Conservation (phyloP, 1,140 invertebrate genomes). For the Tetraneura akinire region DNA sequence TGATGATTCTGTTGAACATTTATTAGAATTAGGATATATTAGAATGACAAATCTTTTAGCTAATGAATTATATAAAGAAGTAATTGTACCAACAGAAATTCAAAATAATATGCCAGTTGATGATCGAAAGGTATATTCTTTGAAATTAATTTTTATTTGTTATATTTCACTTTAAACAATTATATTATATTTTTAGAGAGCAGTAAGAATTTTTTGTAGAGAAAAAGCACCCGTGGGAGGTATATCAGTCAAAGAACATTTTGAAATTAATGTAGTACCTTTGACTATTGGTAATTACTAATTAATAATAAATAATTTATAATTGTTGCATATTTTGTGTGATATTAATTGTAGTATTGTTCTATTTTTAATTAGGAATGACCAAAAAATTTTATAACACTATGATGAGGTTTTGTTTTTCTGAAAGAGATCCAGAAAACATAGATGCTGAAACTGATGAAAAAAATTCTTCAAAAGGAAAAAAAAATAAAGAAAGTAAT, state of each 20-base stretch:
- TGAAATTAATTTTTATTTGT: constrained; percentile 4
- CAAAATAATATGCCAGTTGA: constrained; percentile 86
- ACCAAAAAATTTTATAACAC: constrained; percentile 98
- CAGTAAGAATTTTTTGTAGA: constrained; percentile 83
- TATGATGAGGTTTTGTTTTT: constrained; percentile 98
- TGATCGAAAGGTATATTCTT: constrained; percentile 65
- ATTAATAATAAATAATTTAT: constrained; percentile 12
- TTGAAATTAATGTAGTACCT: constrained; percentile 94
- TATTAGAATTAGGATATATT: constrained; percentile 95
- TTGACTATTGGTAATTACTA: constrained; percentile 76
- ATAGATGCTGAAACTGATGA: constrained; percentile 72
- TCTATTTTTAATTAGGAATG: constrained; percentile 64
- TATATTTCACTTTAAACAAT: constrained; percentile 35
- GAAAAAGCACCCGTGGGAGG: constrained; percentile 93
- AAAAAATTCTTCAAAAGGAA: constrained; percentile 62
- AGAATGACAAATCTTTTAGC: constrained; percentile 93
- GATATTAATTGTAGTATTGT: background rate
- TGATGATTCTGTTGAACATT: constrained; percentile 95
- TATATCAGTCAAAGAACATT: constrained; percentile 97
- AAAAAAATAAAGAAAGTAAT: constrained; percentile 75
- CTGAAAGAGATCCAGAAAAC: constrained; percentile 86
- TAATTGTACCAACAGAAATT: constrained; percentile 83
- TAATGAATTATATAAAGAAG: constrained; percentile 92
- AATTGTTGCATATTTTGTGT: too few species aligned
- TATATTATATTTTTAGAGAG: constrained; percentile 63